These are phyloP conservation scores for Sebastes hubbsi DNA, from an alignment of 2,797 vertebrate genomes.

Conservation along the genomic window DNA sequence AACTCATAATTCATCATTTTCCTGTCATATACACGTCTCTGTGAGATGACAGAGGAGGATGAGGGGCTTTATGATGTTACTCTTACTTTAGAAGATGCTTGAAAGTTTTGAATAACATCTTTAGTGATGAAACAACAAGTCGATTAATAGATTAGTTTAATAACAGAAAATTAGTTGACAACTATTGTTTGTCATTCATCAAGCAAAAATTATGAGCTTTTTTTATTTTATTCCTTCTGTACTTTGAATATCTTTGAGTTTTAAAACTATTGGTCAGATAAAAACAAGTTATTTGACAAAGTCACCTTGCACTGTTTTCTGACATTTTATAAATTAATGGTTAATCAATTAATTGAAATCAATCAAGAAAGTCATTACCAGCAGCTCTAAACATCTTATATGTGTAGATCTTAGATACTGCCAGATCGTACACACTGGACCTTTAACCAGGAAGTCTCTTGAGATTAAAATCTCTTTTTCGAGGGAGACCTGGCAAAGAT, in stretches of 20 bases:
- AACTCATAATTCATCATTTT: background rate
- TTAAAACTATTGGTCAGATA: background rate
- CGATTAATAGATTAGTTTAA: background rate
- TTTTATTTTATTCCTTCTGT: background rate
- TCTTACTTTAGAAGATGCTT: background rate
- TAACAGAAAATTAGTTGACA: background rate
- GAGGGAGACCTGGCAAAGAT: too few relatives aligned
- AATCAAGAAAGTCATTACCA: background rate
- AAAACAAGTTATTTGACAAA: background rate
- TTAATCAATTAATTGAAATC: background rate
- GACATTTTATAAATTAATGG: background rate
- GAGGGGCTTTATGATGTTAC: background rate
- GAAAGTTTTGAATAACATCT: background rate
- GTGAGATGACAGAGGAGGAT: background rate
- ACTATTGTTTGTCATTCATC: background rate
- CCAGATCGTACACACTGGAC: too few relatives aligned
- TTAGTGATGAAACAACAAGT: background rate
- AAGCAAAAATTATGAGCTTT: background rate
- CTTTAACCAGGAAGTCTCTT: too few relatives aligned
- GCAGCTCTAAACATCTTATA: background rate
- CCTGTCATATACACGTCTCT: background rate
- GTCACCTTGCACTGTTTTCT: background rate
- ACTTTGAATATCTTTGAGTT: background rate
- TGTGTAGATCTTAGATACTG: too few relatives aligned
- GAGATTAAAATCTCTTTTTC: too few relatives aligned